A percentile compares a stretch with the other conserved stretches of the same genome.
Conservation (phyloP, 2,113 vertebrate genomes). For the Tyrannus savana region DNA sequence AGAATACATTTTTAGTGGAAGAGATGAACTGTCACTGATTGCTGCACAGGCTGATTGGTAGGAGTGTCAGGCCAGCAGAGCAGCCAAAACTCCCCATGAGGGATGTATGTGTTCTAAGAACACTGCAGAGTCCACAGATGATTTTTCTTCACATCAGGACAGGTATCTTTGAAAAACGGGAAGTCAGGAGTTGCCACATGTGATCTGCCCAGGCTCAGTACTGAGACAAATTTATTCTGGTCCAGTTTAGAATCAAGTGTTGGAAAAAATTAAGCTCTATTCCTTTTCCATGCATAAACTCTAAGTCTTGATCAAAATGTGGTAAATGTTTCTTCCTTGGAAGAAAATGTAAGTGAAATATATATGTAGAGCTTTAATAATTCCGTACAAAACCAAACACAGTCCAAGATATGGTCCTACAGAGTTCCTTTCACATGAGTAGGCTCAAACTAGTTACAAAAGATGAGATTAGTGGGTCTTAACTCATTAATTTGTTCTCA, state of each 20-base stretch:
- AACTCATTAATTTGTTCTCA: not conserved
- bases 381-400: not conserved
- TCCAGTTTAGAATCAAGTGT: not conserved
- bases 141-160: not conserved
- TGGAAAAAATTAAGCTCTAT: not conserved
- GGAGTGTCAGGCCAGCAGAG: not conserved
- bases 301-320: not conserved
- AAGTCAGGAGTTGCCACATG: not conserved
- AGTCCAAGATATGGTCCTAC: not conserved
- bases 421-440: not conserved
- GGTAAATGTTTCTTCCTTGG: not conserved
- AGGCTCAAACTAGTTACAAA: not conserved
- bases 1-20: not conserved
- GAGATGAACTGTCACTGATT: not conserved
- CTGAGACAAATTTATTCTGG: not conserved
- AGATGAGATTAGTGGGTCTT: not conserved
- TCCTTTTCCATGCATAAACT: not conserved
- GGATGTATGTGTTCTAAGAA: not conserved
- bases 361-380: not conserved
- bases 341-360: not conserved
- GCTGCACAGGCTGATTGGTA: not conserved
- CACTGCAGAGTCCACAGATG: not conserved
- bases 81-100: not conserved
- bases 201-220: not conserved
- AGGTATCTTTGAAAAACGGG: fast-evolving